Evolutionary conservation across 2,888 invertebrate genomes (phyloP), one percentile per base, ranked within the genome.

Genomic region (Sminthurides aquaticus): DNA sequence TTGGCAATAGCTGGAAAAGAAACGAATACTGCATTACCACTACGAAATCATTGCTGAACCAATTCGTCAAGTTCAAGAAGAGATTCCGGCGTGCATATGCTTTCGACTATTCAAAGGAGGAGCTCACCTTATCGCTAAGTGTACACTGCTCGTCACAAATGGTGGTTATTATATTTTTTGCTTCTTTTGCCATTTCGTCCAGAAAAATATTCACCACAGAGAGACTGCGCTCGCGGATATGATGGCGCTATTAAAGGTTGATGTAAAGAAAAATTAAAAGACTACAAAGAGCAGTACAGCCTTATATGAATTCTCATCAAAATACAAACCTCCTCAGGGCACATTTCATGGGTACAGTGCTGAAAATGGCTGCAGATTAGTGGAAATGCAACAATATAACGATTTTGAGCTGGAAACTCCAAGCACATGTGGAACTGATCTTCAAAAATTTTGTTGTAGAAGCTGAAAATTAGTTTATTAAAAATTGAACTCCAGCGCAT

Each of bases 141-240:
- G 90, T 90, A 78, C 97, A 95, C 77, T 99, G 98, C 77, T 98
- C 96, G 79, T 99, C 97, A 81, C 97, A 97, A 76, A 99, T 94
- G 3, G 96, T 93, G 1, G 96, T 96, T 56, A 99, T 95, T 49
- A 99, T 97, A 78, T 97, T 97, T 79, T 97, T 96, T 0, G 95
- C 95, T 79, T 98, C 97, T 79, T 96, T 96, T 0, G 97, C 93
- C 91, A 99, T 97, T 81, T 99, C 97, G 78, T 99, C 98, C 64
- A 99, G 81, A 78, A 95, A 98, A 84, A 94, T 90, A 77, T 98
- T 97, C 0, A 98, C 97, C 52, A 97, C 91, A 28, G 93, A 95
- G 25, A 99, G 82, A 77, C 95, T 95, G 69, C 96, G 84, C 76
- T 97, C 96, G 62, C 96, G 86, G 67, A 98, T 96, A 76, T 96